These are phyloP conservation scores for Sarcophilus harrisii DNA, from an alignment of 2,797 vertebrate species.

Conservation along the genomic window DNA sequence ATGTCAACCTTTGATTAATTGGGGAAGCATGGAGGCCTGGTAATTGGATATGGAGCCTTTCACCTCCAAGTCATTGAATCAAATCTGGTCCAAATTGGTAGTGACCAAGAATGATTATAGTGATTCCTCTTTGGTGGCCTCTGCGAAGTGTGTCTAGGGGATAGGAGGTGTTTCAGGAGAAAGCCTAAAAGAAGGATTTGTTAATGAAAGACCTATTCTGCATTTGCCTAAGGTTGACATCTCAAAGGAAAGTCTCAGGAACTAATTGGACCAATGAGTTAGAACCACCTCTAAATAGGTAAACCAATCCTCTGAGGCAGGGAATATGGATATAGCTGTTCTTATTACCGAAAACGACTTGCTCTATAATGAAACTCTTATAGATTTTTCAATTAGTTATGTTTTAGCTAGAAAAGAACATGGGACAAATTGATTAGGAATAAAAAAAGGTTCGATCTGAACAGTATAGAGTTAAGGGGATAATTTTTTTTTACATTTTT, in stretches of 20 bases:
- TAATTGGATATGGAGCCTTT: constrained; percentile 70
- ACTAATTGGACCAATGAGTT: neutral
- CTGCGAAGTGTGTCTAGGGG: constrained; percentile 59
- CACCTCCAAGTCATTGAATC: constrained; percentile 75
- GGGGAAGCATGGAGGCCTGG: constrained; percentile 37
- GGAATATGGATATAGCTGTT: neutral
- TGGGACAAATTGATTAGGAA: constrained; percentile 29
- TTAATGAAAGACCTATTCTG: neutral
- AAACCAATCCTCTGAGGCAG: constrained; percentile 28
- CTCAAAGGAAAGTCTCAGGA: neutral
- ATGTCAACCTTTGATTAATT: constrained; percentile 72
- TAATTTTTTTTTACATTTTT: constrained; percentile 20
- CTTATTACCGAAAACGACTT: constrained; percentile 4
- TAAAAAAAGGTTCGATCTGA: constrained; percentile 23
- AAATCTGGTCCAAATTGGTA: constrained; percentile 73
- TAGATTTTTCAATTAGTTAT: constrained; percentile 37
- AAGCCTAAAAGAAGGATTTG: constrained; percentile 32
- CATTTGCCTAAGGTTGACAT: constrained; percentile 9
- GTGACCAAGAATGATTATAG: constrained; percentile 72
- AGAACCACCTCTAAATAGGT: neutral
- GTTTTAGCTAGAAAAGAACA: constrained; percentile 38
- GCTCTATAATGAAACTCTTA: neutral
- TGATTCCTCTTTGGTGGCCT: constrained; percentile 58
- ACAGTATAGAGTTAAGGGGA: neutral
- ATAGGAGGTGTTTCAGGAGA: constrained; percentile 15